phyloP scores from a whole-genome alignment of 2,888 invertebrate species.

The Acanthopleura granulata region DNA sequence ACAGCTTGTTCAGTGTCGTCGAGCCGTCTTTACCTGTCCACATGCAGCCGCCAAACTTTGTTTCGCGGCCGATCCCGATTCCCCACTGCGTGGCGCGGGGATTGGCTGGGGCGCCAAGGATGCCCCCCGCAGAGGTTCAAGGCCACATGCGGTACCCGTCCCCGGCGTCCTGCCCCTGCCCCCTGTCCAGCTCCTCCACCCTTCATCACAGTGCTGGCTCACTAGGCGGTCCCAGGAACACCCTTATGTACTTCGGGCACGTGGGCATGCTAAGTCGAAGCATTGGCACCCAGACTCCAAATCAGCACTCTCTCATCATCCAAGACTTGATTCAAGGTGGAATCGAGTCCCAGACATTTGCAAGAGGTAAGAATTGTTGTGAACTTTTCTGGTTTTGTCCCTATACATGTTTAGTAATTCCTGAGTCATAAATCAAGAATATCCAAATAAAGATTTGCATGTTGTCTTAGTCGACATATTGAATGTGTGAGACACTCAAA shows the following conservation, averaged over 20 bases:
- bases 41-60: slow-evolving; percentile 19
- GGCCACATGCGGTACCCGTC: slow-evolving; percentile 14
- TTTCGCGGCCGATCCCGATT: slow-evolving; percentile 11
- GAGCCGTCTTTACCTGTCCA: slow-evolving; percentile 6
- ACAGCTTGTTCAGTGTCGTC: slow-evolving; percentile 7
- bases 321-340: slow-evolving; percentile 10
- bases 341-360: slow-evolving; percentile 4
- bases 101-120: background rate
- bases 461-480: too few species aligned
- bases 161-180: slow-evolving; percentile 4
- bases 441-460: too few species aligned
- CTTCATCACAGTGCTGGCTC: slow-evolving; percentile 12
- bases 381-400: background rate
- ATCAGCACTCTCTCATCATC: slow-evolving; percentile 6
- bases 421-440: too few species aligned
- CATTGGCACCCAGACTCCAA: slow-evolving; percentile 9
- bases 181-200: background rate
- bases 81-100: slow-evolving; percentile 1
- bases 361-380: slow-evolving; percentile 1
- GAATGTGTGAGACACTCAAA: too few species aligned
- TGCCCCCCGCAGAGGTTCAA: background rate
- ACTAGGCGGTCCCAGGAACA: background rate
- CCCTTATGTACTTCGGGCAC: slow-evolving; percentile 10
- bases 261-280: slow-evolving; percentile 2
- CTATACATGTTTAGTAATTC: background rate